Evolutionary conservation across 2,797 vertebrate genomes (phyloP).

Genomic region (Premnoplex brunnescens): DNA sequence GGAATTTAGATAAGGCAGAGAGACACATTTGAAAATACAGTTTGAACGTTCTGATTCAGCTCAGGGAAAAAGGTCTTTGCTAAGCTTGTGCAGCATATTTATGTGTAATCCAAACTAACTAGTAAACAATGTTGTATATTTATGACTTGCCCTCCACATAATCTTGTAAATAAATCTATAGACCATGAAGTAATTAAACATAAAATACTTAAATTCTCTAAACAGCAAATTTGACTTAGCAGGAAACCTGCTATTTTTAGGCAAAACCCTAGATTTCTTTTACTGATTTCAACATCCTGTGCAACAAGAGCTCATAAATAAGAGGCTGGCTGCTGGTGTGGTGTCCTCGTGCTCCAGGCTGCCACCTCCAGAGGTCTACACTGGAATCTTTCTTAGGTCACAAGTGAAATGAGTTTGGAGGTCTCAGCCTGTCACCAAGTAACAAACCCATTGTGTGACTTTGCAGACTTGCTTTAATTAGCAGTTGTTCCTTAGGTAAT

Average conservation of each 20-base stretch:
- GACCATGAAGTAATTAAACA: neutral
- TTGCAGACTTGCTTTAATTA: constrained; percentile 17
- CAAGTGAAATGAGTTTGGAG: constrained; percentile 33
- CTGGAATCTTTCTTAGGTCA: constrained; percentile 14
- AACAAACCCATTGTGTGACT: neutral
- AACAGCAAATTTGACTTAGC: neutral
- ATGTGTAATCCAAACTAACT: constrained; percentile 22
- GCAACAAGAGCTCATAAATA: constrained; percentile 65
- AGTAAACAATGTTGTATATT: neutral
- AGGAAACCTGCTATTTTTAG: constrained; percentile 1
- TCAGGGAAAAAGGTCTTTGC: neutral
- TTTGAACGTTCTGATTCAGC: constrained; percentile 4
- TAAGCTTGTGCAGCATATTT: neutral
- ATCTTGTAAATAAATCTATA: neutral
- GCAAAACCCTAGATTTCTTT: neutral
- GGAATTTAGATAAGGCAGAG: constrained; percentile 67
- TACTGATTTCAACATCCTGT: constrained; percentile 46
- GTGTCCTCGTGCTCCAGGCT: constrained; percentile 34
- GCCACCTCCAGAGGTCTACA: constrained; percentile 19
- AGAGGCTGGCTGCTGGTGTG: neutral
- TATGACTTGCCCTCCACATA: neutral
- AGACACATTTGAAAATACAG: constrained; percentile 48
- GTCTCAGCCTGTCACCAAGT: neutral
- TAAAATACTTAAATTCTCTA: neutral
- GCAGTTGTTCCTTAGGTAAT: neutral